Conservation (phyloP, 2,113 vertebrate genomes). For the Microcebus ravelobensis region DNA sequence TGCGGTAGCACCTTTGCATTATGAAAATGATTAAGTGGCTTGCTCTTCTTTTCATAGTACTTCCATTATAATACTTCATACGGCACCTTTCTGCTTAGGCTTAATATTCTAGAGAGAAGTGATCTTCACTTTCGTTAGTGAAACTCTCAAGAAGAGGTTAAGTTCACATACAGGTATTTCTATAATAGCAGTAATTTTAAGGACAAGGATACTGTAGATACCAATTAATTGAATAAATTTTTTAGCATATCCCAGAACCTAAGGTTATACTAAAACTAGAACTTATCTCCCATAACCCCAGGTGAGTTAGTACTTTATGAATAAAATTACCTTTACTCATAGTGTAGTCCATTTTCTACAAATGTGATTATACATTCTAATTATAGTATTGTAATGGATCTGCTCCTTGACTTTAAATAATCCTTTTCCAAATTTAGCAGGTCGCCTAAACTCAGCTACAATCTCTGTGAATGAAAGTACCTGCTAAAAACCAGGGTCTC, state of each 20-base stretch:
- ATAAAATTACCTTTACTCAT: slow-evolving; percentile 25
- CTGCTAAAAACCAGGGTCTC: background rate
- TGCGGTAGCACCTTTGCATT: background rate
- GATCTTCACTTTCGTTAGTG: slow-evolving; percentile 40
- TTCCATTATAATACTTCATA: slow-evolving; percentile 20
- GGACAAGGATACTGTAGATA: background rate
- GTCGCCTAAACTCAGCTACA: background rate
- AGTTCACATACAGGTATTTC: slow-evolving; percentile 9
- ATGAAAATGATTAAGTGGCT: slow-evolving; percentile 12
- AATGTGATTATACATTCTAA: slow-evolving; percentile 51
- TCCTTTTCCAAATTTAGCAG: slow-evolving; percentile 33
- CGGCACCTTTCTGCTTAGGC: slow-evolving; percentile 19
- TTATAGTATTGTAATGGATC: background rate
- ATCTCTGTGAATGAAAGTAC: background rate
- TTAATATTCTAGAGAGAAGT: slow-evolving; percentile 49
- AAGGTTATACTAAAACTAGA: slow-evolving; percentile 24
- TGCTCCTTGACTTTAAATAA: slow-evolving; percentile 56
- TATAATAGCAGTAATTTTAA: slow-evolving; percentile 36
- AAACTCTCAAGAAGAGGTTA: slow-evolving; percentile 30
- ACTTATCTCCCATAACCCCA: background rate
- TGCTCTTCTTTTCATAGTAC: background rate
- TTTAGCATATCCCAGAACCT: background rate
- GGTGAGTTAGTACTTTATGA: background rate
- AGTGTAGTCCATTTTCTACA: background rate
- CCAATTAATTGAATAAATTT: background rate